Base-by-base conservation (phyloP, 2,888 invertebrate genomes). In the Harpagoxenus sublaevis region DNA sequence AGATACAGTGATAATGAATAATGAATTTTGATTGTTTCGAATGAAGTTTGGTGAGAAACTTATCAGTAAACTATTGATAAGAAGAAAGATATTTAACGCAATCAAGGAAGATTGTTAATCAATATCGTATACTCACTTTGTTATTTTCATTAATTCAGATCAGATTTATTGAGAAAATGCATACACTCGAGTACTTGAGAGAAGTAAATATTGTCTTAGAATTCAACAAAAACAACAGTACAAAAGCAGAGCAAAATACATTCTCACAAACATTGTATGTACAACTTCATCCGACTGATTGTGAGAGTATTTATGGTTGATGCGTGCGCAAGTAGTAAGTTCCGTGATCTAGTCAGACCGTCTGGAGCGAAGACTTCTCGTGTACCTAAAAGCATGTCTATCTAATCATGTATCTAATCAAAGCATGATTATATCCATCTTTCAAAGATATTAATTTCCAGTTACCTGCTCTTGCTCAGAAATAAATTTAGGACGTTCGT, bases 311-410 rank as follows among this genome's bases (percentile, higher is more conserved):
- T 78, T 51, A 55, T 53, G 55, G 18, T 48, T 35, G 57, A 79
- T 79, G 71, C 45, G 45, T 57, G 57, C 31, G 57, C 48, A 81
- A 81, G 79, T 81, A 81, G 79, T 81, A 81, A 81, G 60, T 60
- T 60, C 60, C 18, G 48, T 23, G 23, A 71, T 71, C 60, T 51
- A 81, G 79, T 71, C 79, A 71, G 79, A 81, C 79, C 48, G n/a
- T 70, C 23, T 48, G 60, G 31, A 9, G 23, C 60, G 18, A 48
- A 10, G n/a, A 12, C n/a, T n/a, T 66, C 31, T 42, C 28, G 28
- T 2, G 35, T n/a, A 18, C n/a, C 68, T 78, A 31, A 45, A 48
- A 48, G 48, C 45, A 15, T 12, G 10, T n/a, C 3, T n/a, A 28
- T 68, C n/a, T 31, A 4, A 42, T 18, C 23, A n/a, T 42, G 23